A percentile compares a stretch with the other conserved stretches of the same genome.
These are phyloP conservation scores for Crypturellus tataupa DNA, from an alignment of 2,797 vertebrate genomes.

Conservation along the genomic window DNA sequence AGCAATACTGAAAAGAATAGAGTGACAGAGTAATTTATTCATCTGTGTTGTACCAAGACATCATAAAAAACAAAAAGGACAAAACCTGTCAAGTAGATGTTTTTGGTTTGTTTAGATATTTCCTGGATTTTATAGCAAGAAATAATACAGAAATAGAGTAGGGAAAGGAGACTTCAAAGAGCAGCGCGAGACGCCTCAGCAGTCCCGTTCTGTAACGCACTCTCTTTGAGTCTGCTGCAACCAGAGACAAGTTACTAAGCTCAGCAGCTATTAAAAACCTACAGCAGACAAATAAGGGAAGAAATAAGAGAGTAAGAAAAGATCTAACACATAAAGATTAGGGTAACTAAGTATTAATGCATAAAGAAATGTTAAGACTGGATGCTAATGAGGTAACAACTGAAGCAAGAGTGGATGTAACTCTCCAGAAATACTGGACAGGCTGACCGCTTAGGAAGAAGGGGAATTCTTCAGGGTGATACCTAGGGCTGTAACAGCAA, in stretches of 20 bases:
- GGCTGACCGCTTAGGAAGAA: neutral
- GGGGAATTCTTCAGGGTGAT: neutral
- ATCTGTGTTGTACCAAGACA: neutral
- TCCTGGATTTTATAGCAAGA: neutral
- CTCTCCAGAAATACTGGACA: conserved; percentile 4
- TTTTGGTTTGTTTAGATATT: neutral
- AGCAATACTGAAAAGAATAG: neutral
- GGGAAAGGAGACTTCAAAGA: neutral
- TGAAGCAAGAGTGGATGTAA: neutral
- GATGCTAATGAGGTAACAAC: neutral
- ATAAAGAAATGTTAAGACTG: neutral
- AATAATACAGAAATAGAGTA: neutral
- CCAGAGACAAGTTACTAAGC: neutral
- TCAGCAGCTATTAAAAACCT: neutral
- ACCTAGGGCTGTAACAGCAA: conserved; percentile 38
- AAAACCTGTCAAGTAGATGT: neutral
- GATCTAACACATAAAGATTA: neutral
- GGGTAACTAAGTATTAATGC: neutral
- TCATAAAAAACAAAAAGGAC: neutral
- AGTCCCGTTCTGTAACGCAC: neutral
- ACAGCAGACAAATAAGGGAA: neutral
- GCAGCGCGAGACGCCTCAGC: neutral
- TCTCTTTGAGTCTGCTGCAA: neutral
- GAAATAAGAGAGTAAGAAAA: neutral
- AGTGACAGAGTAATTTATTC: neutral